Evolutionary conservation across 2,888 invertebrate genomes (phyloP), one percentile per base, ranked within the genome.

Genomic region (Enchytraeus crypticus): DNA sequence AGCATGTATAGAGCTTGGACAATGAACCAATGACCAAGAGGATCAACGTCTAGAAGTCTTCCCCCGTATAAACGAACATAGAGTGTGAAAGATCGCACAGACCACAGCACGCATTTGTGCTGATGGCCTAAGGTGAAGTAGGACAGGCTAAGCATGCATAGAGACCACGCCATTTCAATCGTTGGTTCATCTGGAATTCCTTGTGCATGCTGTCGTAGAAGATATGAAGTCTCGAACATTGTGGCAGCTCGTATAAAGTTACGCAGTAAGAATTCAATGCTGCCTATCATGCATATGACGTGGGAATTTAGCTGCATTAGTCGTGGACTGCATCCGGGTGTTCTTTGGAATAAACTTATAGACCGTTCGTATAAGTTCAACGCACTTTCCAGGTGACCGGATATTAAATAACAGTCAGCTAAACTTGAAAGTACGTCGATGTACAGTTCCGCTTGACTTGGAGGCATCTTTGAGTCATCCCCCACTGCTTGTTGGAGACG

Each of bases 281-380:
- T 74, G 5, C 76, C 77, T 2, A 77, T 67, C 77, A 77, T 77
- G 54, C 73, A 72, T 56, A 77, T 64, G 14, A 76, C 73, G 69
- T 77, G 77, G 5, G 76, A 75, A 66, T 77, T 74, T n/a, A n/a
- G n/a, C n/a, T n/a, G n/a, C n/a, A n/a, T n/a, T n/a, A n/a, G n/a
- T n/a, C n/a, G n/a, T n/a, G n/a, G n/a, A n/a, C n/a, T n/a, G n/a
- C n/a, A n/a, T 5, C 62, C 62, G 8, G 58, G 33, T 26, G 64
- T 51, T 53, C 70, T 61, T 26, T 71, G 69, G 59, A 74, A 76
- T 60, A 75, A 69, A 14, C 66, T 65, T 23, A 75, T 65, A 5
- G 77, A 71, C 62, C 72, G 74, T 62, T 77, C 77, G 62, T 73
- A 77, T 53, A 72, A 72, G 38, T 73, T 71, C 21, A 76, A 63